Conservation (phyloP, 2,797 vertebrate species). For the Anguilla marmorata region DNA sequence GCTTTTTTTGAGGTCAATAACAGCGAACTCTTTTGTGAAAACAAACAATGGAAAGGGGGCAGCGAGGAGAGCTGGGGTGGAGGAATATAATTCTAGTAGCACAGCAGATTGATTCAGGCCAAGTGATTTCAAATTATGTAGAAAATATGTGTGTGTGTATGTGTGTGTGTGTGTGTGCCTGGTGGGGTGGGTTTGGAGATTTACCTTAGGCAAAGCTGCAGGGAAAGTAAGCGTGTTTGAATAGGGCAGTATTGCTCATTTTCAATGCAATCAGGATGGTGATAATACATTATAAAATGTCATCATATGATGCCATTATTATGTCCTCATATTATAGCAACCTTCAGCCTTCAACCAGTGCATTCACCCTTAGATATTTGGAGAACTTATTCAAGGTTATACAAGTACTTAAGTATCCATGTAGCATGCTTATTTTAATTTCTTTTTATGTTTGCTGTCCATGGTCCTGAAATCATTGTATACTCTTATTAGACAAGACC, state of each 20-base stretch:
- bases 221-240: background rate
- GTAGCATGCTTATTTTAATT: background rate
- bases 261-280: background rate
- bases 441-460: conserved; percentile 23
- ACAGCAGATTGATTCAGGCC: background rate
- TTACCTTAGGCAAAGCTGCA: background rate
- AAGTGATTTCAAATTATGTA: background rate
- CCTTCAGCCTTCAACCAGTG: background rate
- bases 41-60: background rate
- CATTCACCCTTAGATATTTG: background rate
- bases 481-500: background rate
- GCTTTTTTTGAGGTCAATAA: conserved; percentile 11
- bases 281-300: background rate
- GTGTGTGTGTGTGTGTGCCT: background rate
- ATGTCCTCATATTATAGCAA: background rate
- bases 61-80: background rate
- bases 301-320: background rate
- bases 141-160: background rate
- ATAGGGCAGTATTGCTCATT: background rate
- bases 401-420: background rate
- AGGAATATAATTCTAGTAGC: background rate
- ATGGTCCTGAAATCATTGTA: conserved; percentile 24
- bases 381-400: background rate
- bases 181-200: background rate
- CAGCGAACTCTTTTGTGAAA: conserved; percentile 5